Percentiles rank a stretch among this genome's conserved stretches.
Conservation (phyloP, 2,113 vertebrate genomes). For the Oreotragus oreotragus region DNA sequence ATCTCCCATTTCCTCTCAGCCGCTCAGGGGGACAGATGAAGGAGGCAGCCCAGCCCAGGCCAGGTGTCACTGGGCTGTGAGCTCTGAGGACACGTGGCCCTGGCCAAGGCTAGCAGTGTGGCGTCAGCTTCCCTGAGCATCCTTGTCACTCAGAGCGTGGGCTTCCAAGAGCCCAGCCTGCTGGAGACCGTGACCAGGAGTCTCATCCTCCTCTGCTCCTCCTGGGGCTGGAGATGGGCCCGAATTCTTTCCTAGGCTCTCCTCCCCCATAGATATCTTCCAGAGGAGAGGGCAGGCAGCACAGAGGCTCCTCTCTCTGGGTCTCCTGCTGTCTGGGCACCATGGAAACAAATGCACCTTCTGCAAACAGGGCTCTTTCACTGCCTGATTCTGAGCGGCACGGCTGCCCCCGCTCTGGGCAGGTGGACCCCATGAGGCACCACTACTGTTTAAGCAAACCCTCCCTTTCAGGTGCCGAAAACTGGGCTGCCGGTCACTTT, state of each 20-base stretch:
- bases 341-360: not conserved
- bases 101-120: too few species aligned
- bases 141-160: not conserved
- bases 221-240: not conserved
- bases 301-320: not conserved
- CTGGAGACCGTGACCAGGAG: not conserved
- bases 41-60: not conserved
- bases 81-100: not conserved
- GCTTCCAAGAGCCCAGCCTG: not conserved
- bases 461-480: not conserved
- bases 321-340: not conserved
- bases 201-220: not conserved
- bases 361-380: not conserved
- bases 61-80: not conserved
- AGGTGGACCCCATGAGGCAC: accelerated
- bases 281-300: not conserved
- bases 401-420: not conserved
- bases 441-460: not conserved
- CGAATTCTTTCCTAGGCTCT: not conserved
- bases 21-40: accelerated
- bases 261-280: not conserved
- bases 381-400: not conserved
- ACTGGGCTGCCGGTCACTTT: not conserved
- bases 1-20: not conserved
- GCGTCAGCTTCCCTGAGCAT: not conserved